These are phyloP conservation scores for Brachionus angularis DNA, from an alignment of 1,140 invertebrate genomes.

Conservation along the genomic window DNA sequence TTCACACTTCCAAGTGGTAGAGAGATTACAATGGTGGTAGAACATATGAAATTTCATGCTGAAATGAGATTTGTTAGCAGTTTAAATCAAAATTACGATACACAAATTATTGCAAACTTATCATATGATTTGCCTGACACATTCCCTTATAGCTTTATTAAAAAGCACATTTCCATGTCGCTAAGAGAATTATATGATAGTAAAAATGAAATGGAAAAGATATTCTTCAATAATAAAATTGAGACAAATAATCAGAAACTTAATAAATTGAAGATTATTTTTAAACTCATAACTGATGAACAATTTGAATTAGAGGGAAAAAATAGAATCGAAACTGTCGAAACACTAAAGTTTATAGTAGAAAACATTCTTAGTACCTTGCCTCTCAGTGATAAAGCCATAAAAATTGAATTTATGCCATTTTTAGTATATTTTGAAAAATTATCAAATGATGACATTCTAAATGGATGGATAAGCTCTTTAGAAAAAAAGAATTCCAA, in stretches of 20 bases:
- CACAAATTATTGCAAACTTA: not conserved
- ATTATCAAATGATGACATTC: not conserved
- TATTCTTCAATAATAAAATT: conserved; percentile 4
- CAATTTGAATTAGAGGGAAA: not conserved
- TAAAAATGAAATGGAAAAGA: not conserved
- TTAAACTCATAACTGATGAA: not conserved
- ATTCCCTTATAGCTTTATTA: not conserved
- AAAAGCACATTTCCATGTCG: conserved; percentile 13
- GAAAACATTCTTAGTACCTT: conserved; percentile 18
- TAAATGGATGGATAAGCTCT: conserved; percentile 5
- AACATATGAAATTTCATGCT: not conserved
- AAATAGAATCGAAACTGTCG: not conserved
- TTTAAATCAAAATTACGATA: not conserved
- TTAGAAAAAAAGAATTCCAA: not conserved
- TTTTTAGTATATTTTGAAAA: conserved; percentile 12
- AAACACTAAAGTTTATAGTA: conserved; percentile 18
- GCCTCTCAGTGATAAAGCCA: not conserved
- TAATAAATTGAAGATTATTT: conserved; percentile 16
- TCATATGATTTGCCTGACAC: not conserved
- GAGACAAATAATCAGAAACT: conserved; percentile 8
- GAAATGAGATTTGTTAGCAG: conserved; percentile 29
- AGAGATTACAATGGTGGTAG: conserved; percentile 2
- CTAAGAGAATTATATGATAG: not conserved
- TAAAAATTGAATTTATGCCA: not conserved
- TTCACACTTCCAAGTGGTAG: not conserved